These are phyloP conservation scores for Stenchaetothrips biformis DNA, from an alignment of 2,888 invertebrate genomes.

Conservation along the genomic window DNA sequence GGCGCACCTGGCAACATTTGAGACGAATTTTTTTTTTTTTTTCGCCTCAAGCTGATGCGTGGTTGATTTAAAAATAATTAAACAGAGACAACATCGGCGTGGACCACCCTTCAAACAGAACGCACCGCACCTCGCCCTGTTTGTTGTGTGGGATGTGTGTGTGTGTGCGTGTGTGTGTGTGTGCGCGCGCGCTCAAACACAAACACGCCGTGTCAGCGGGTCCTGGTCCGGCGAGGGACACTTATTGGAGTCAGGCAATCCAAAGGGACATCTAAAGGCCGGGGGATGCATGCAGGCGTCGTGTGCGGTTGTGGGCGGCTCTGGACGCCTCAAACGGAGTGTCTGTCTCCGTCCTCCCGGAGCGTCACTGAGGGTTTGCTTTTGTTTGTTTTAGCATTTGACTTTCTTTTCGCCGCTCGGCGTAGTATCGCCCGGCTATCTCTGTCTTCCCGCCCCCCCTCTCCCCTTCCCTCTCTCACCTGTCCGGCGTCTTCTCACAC, in stretches of 20 bases:
- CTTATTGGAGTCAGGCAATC: too few species aligned
- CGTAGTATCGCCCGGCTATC: slow-evolving; percentile 17
- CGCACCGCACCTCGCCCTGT: neutral
- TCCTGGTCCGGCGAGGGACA: too few species aligned
- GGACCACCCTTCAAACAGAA: neutral
- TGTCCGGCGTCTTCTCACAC: slow-evolving; percentile 34
- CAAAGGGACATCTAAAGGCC: too few species aligned
- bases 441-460: slow-evolving; percentile 25
- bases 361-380: neutral
- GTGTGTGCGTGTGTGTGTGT: neutral
- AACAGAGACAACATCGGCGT: neutral
- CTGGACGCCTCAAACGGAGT: neutral
- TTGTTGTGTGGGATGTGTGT: neutral
- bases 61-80: neutral
- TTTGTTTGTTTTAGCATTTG: slow-evolving; percentile 17
- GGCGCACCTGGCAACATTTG: neutral
- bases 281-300: neutral
- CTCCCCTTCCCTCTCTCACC: slow-evolving; percentile 34
- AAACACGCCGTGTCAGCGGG: neutral
- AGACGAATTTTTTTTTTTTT: neutral
- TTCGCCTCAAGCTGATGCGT: neutral
- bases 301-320: neutral
- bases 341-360: neutral
- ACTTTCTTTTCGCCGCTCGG: neutral
- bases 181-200: neutral